Conservation (phyloP, 1,140 invertebrate species). For the Tetranychus cinnabarinus region DNA sequence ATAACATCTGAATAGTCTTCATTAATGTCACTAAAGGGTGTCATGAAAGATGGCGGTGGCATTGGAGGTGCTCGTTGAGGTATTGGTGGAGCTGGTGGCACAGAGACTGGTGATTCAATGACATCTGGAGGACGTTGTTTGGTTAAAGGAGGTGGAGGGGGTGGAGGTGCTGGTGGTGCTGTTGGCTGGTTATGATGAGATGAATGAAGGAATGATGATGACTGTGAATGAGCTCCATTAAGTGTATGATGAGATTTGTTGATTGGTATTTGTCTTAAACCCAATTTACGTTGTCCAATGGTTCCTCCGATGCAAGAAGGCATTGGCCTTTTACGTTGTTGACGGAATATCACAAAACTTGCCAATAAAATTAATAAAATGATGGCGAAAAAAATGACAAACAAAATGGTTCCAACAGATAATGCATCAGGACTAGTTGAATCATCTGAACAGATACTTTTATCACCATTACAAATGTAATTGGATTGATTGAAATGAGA, state of each 20-base stretch:
- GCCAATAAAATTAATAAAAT: slow-evolving; percentile 61
- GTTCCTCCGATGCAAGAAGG: neutral
- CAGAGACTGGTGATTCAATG: neutral
- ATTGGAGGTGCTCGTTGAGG: neutral
- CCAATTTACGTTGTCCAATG: neutral
- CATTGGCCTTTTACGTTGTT: slow-evolving; percentile 8
- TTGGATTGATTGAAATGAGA: slow-evolving; percentile 42
- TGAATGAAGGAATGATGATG: neutral
- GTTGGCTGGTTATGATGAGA: neutral
- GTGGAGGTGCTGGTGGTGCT: neutral
- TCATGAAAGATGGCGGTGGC: neutral
- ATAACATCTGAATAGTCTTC: slow-evolving; percentile 8
- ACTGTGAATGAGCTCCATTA: neutral
- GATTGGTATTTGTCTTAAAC: neutral
- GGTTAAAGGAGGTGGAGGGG: neutral
- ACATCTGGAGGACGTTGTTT: slow-evolving; percentile 1
- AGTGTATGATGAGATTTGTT: too few relatives aligned
- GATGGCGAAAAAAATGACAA: slow-evolving; percentile 79
- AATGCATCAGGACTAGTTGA: slow-evolving; percentile 36
- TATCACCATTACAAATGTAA: neutral
- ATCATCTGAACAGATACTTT: slow-evolving; percentile 35
- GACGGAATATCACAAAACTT: slow-evolving; percentile 56
- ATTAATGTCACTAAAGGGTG: slow-evolving; percentile 7
- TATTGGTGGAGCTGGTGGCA: neutral
- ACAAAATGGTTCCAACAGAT: slow-evolving; percentile 66